Evolutionary conservation across 2,113 vertebrate genomes (phyloP).

Genomic region (Oxygymnocypris stewartii): DNA sequence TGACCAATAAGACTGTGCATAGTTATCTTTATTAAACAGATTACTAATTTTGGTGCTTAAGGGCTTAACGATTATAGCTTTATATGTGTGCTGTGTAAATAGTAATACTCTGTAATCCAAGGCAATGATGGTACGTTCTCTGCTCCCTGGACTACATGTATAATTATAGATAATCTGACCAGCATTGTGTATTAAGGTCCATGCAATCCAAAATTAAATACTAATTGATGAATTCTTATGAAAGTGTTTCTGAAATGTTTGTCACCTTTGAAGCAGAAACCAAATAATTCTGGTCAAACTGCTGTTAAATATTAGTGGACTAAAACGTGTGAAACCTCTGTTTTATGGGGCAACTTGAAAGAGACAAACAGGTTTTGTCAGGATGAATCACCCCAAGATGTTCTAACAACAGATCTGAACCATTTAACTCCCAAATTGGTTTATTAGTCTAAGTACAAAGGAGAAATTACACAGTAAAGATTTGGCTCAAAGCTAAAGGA

Average conservation of each 20-base stretch:
- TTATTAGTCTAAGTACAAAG: slow-evolving; percentile 52
- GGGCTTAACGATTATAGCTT: not conserved
- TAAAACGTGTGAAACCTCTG: slow-evolving; percentile 38
- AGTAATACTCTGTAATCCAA: slow-evolving; percentile 1
- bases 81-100: not conserved
- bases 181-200: not conserved
- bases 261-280: not conserved
- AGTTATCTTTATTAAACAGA: slow-evolving; percentile 8
- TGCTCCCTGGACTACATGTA: not conserved
- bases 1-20: not conserved
- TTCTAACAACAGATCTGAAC: slow-evolving; percentile 49
- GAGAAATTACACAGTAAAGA: slow-evolving; percentile 37
- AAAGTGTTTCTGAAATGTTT: not conserved
- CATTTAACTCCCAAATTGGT: slow-evolving; percentile 52
- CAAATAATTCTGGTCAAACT: not conserved
- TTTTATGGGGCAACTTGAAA: slow-evolving; percentile 44
- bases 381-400: slow-evolving; percentile 31
- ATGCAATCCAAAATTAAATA: not conserved
- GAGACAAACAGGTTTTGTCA: slow-evolving; percentile 23
- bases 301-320: not conserved
- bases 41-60: slow-evolving; percentile 27
- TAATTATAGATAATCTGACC: not conserved
- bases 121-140: not conserved
- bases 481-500: slow-evolving; percentile 56
- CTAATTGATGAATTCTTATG: not conserved